Evolutionary conservation across 2,888 invertebrate species (phyloP), one percentile per base, ranked within the genome.

Genomic region (Melanargia galathea): DNA sequence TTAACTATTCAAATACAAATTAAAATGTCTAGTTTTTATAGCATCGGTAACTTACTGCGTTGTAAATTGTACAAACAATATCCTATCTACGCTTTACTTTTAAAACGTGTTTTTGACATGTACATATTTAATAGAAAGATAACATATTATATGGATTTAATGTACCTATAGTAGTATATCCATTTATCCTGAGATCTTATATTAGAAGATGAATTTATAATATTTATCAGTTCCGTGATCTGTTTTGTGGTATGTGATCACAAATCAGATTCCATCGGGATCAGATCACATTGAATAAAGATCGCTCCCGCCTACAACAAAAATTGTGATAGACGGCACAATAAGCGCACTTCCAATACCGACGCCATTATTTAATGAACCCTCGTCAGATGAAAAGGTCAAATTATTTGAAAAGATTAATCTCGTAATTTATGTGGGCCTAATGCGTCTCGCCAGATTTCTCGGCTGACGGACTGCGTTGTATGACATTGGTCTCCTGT

Each of bases 341-440:
- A 91, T 91, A 87, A 88, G 84, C 82, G 77, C 80, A 81, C 81
- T 82, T 83, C 85, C 88, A 85, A 90, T 88, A 88, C 84, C 80
- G 78, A 83, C 80, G 84, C 82, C 82, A 88, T 90, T 90, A 90
- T 89, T 90, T 90, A 89, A 90, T 90, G 88, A 90, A 90, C 90
- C 90, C 90, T 90, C 88, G 90, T 90, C 90, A 88, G 82, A 87
- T 87, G 87, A 81, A 90, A 89, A 91, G 91, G 90, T 91, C 91
- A 90, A 90, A 91, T 90, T 90, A 87, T 90, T 90, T 90, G 85
- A 87, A 87, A 87, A 90, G 90, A 90, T 91, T 91, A 90, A 91
- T 90, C 90, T 87, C 81, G 80, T 89, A 85, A 90, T 86, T 87
- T 88, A 90, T 90, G 87, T 84, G 85, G 84, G 83, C 78, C 82